phyloP scores from a whole-genome alignment of 2,113 vertebrate genomes.

The Castor canadensis region DNA sequence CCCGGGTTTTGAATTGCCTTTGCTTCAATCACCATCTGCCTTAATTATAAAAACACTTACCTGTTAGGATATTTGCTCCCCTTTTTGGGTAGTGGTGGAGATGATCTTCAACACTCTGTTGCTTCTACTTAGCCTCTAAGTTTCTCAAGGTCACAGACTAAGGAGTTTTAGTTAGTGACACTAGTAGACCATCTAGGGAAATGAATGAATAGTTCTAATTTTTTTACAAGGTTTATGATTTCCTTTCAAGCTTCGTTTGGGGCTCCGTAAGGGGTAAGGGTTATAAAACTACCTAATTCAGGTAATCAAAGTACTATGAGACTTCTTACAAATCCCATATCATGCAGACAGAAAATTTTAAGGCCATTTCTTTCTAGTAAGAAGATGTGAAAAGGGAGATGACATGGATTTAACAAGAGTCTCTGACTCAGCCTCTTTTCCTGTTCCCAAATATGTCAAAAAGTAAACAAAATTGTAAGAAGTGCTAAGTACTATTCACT shows the following conservation, averaged over 20 bases:
- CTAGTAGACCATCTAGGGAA: not conserved
- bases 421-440: slow-evolving; percentile 26
- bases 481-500: not conserved
- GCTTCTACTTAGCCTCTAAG: slow-evolving; percentile 23
- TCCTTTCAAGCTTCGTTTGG: slow-evolving; percentile 1
- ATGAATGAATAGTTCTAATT: slow-evolving; percentile 19
- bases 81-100: not conserved
- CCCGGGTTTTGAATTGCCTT: slow-evolving; percentile 41
- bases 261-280: not conserved
- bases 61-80: slow-evolving; percentile 32
- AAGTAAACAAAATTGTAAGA: slow-evolving; percentile 28
- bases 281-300: slow-evolving; percentile 39
- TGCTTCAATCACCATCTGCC: slow-evolving; percentile 37
- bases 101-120: not conserved
- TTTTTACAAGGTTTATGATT: slow-evolving; percentile 6
- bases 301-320: slow-evolving; percentile 2
- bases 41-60: slow-evolving; percentile 44
- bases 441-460: slow-evolving; percentile 30
- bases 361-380: slow-evolving; percentile 15
- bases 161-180: slow-evolving; percentile 49
- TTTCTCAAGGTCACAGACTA: slow-evolving; percentile 71
- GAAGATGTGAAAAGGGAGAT: slow-evolving; percentile 16
- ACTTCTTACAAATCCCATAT: not conserved
- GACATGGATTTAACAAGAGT: slow-evolving; percentile 28
- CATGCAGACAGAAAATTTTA: slow-evolving; percentile 10